Base-by-base conservation (phyloP, 2,113 vertebrate genomes). In the Turdus rufiventris region DNA sequence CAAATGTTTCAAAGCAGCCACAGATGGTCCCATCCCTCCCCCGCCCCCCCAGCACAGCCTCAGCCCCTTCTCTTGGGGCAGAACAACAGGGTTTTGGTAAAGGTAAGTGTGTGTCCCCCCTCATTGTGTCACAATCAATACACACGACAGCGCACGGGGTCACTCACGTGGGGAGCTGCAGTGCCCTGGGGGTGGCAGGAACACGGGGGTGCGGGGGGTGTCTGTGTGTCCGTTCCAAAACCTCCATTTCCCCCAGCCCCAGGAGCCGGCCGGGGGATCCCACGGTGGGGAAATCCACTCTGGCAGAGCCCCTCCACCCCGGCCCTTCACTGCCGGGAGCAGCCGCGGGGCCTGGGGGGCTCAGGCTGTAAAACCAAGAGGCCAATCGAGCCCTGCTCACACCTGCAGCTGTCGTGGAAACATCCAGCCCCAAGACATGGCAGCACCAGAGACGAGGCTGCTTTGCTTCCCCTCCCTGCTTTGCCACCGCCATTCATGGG, bases 21-120 rank as follows among this genome's bases (percentile, higher is more conserved):
- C 89, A 66, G 76, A 71, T n/a, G 67, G 57, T 71, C 67, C 85
- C 51, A 6, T 43, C 33, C 51, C 47, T 14, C 47, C 67, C 43
- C 24, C 72, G 31, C 91, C 62, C 60, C 56, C 57, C 33, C 47
- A 19, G 54, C 65, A 86, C 58, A 75, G 83, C 78, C 42, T 80
- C 88, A 43, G 84, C 80, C 91, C 91, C 80, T 23, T 26, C 34
- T 68, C 25, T 20, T 12, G 62, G 91, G 91, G 89, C 88, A 82
- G 56, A 91, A 93, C 60, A 91, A 62, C n/a, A 73, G 70, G 56
- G 66, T 60, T 91, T 93, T 91, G 88, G 88, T 91, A 77, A 73
- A 85, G 88, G 0, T n/a, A 76, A 91, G 47, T 63, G 80, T 85
- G 70, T 40, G 42, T 43, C 16, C 60, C 50, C 71, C 42, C 50